Evolutionary conservation across 1,140 invertebrate genomes (phyloP).

Genomic region (Zaprionus ghesquierei): DNA sequence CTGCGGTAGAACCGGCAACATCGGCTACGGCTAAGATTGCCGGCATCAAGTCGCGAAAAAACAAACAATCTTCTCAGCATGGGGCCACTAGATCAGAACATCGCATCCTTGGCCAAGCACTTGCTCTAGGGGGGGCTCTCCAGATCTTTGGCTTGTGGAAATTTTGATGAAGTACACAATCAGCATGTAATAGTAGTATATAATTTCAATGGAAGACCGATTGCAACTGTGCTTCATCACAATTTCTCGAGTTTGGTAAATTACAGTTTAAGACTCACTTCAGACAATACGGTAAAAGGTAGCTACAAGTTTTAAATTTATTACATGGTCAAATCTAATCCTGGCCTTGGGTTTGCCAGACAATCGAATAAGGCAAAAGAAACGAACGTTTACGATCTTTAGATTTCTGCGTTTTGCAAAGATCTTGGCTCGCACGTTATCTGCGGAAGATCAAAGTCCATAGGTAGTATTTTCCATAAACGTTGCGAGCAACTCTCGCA

Average conservation of each 20-base stretch:
- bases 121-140: neutral
- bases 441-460: neutral
- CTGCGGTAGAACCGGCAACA: constrained; percentile 14
- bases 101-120: constrained; percentile 2
- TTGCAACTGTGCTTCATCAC: constrained; percentile 3
- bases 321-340: neutral
- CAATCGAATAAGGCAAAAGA: neutral
- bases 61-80: constrained; percentile 65
- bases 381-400: neutral
- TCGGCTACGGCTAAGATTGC: constrained; percentile 23
- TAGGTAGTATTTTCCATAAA: constrained; percentile 5
- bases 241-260: constrained; percentile 5
- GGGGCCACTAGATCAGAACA: constrained; percentile 43
- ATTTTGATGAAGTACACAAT: constrained; percentile 20
- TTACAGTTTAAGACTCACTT: constrained; percentile 4
- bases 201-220: constrained; percentile 1
- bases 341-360: neutral
- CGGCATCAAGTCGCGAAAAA: constrained; percentile 58
- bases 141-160: constrained; percentile 1
- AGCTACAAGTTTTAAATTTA: constrained; percentile 3
- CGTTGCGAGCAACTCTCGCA: constrained; percentile 30
- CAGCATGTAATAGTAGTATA: constrained; percentile 7
- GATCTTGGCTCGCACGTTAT: neutral
- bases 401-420: neutral
- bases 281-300: constrained; percentile 1